Conservation (phyloP, 2,797 vertebrate genomes). For the Poecilia gillii region DNA sequence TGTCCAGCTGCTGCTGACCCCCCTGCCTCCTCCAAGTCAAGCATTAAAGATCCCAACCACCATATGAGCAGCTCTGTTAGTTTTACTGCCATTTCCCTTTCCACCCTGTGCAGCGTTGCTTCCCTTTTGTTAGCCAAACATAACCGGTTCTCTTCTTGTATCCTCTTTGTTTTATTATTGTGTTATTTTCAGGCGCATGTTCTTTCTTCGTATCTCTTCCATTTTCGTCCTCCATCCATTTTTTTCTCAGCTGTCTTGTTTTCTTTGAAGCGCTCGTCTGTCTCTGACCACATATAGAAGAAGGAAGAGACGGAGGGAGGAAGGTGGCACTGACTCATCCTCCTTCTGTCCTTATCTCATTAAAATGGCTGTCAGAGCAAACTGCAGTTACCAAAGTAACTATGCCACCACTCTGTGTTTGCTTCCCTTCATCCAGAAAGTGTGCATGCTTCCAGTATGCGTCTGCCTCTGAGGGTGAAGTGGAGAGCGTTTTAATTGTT, state of each 20-base stretch:
- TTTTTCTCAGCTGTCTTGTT: conserved; percentile 22
- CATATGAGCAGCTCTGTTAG: conserved; percentile 22
- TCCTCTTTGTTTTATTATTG: background rate
- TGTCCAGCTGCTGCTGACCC: conserved; percentile 9
- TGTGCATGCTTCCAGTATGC: background rate
- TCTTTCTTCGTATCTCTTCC: background rate
- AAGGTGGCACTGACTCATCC: conserved; percentile 32
- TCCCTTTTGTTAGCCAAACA: background rate
- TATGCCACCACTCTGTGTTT: conserved; percentile 21
- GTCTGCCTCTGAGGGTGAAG: conserved; percentile 3
- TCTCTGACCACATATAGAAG: conserved; percentile 27
- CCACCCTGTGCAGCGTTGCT: background rate
- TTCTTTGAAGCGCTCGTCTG: conserved; percentile 34
- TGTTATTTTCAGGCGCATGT: background rate
- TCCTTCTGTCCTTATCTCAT: conserved; percentile 67
- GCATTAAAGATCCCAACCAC: conserved; percentile 11
- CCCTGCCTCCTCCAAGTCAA: conserved; percentile 1
- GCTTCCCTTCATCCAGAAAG: conserved; percentile 7
- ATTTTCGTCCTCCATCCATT: conserved; percentile 43
- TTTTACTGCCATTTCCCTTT: background rate
- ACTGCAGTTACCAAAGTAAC: conserved; percentile 57
- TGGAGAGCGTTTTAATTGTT: conserved; percentile 39
- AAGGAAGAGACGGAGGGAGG: conserved; percentile 12
- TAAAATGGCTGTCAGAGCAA: conserved; percentile 65
- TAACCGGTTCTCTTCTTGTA: background rate